Evolutionary conservation across 1,140 invertebrate species (phyloP), one percentile per base, ranked within the genome.

Genomic region (Psilanteris sp.): DNA sequence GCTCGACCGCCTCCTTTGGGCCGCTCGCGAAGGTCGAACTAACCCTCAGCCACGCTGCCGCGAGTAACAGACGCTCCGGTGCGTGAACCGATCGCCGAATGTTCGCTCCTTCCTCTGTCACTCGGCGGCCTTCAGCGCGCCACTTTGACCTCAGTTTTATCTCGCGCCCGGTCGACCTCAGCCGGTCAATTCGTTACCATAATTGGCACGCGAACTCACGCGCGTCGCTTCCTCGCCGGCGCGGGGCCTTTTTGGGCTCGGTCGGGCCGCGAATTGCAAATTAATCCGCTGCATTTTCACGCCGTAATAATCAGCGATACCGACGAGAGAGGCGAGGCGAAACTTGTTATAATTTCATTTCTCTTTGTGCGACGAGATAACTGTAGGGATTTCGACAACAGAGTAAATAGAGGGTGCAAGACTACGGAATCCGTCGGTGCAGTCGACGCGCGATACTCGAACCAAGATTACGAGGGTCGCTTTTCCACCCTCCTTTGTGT

Each of bases 1-100:
- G 64, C 73, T 70, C 73, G 66, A 76, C 54, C 62, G 72, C 41
- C 55, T 54, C 55, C 54, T 64, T 55, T 59, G 71, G 59, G 62
- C 72, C 36, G 37, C 34, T 34, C 34, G 39, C 62, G 62, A 75
- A 75, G 72, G 72, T 43, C 70, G 55, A 43, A 22, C n/a, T n/a
- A n/a, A n/a, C 27, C 44, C 37, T 41, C 36, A 10, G 32, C 11
- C 32, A 10, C 24, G 46, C 14, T 10, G 59, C 27, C 24, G 7
- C 16, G 29, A n/a, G n/a, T n/a, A n/a, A n/a, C 20, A 8, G 4
- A 1, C 24, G 3, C 7, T 26, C 7, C 24, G 7, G n/a, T 8
- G 1, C 7, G 24, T 37, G 31, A 43, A 26, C 11, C 31, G 24
- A 39, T 37, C 13, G 29, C 34, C 18, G 22, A 44, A 32, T 41